phyloP scores from a whole-genome alignment of 2,888 invertebrate genomes.

The Pantelozetes paolii region DNA sequence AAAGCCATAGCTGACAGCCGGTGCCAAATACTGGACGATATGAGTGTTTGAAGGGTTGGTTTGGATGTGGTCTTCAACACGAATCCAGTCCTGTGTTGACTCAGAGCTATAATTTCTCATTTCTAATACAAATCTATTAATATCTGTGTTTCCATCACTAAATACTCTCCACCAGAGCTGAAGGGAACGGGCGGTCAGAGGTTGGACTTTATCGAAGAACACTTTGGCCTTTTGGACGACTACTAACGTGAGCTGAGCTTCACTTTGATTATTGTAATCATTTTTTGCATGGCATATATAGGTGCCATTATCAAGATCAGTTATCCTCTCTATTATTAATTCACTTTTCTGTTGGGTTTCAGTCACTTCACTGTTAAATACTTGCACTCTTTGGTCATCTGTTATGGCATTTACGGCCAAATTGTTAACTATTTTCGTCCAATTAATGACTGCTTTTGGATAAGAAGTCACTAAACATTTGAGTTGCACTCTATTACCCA shows the following conservation, averaged over 20 bases:
- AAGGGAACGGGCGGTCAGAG: constrained; percentile 44
- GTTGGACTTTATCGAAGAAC: constrained; percentile 42
- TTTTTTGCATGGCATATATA: constrained; percentile 59
- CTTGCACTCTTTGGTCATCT: background rate
- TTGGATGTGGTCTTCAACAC: constrained; percentile 43
- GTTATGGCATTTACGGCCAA: background rate
- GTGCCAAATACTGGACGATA: constrained; percentile 45
- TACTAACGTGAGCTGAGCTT: constrained; percentile 42
- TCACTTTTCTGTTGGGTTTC: constrained; percentile 55
- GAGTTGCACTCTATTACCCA: constrained; percentile 43
- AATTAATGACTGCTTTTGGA: constrained; percentile 44
- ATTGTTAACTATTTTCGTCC: constrained; percentile 41
- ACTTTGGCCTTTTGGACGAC: constrained; percentile 46
- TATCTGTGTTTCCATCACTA: constrained; percentile 45
- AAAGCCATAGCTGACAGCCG: constrained; percentile 47
- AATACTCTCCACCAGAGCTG: constrained; percentile 44
- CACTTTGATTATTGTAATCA: constrained; percentile 44
- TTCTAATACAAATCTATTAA: constrained; percentile 43
- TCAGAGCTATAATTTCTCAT: constrained; percentile 43
- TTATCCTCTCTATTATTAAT: constrained; percentile 59
- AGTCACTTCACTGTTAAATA: background rate
- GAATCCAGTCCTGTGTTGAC: constrained; percentile 32
- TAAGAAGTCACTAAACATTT: constrained; percentile 44
- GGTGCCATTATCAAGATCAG: constrained; percentile 69
- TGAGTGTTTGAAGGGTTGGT: constrained; percentile 43